Conservation (phyloP, 1,140 invertebrate genomes). For the Macrostomum lignano region DNA sequence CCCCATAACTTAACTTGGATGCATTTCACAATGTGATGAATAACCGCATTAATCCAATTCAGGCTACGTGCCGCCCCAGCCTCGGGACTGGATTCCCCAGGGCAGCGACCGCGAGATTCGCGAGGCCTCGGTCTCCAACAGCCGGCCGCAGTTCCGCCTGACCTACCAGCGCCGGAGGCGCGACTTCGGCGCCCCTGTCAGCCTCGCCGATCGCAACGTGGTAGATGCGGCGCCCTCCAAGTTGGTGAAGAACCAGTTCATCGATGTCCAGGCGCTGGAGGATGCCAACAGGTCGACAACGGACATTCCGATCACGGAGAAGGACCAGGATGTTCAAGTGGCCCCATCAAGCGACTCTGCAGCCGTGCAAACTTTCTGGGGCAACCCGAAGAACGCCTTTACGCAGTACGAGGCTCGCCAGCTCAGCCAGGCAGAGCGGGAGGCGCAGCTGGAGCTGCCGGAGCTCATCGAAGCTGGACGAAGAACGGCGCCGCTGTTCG, state of each 20-base stretch:
- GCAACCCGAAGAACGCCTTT: constrained; percentile 19
- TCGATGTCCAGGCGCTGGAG: constrained; percentile 10
- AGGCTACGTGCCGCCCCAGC: neutral
- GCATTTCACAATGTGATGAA: too few species aligned
- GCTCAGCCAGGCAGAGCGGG: constrained; percentile 15
- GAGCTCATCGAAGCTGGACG: constrained; percentile 8
- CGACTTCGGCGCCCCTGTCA: constrained; percentile 18
- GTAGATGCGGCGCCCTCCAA: too few species aligned
- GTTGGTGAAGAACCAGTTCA: constrained; percentile 20
- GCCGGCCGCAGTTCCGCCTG: neutral
- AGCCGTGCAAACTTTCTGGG: constrained; percentile 22
- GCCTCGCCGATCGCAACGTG: constrained; percentile 17
- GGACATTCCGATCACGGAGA: constrained; percentile 17
- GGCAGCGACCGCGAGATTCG: constrained; percentile 2
- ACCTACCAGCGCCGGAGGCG: constrained; percentile 11
- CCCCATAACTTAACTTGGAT: too few species aligned
- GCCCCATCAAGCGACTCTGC: neutral
- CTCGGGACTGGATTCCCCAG: neutral
- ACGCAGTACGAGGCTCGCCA: constrained; percentile 22
- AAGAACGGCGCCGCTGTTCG: constrained; percentile 10
- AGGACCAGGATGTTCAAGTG: constrained; percentile 17
- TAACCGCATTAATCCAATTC: too few species aligned
- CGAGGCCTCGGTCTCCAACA: neutral
- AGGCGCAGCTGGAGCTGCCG: constrained; percentile 11
- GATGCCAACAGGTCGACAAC: constrained; percentile 11